A percentile compares a stretch with the other conserved stretches of the same genome.
These are phyloP conservation scores for Girardinichthys multiradiatus DNA, from an alignment of 2,113 vertebrate genomes.

Conservation along the genomic window DNA sequence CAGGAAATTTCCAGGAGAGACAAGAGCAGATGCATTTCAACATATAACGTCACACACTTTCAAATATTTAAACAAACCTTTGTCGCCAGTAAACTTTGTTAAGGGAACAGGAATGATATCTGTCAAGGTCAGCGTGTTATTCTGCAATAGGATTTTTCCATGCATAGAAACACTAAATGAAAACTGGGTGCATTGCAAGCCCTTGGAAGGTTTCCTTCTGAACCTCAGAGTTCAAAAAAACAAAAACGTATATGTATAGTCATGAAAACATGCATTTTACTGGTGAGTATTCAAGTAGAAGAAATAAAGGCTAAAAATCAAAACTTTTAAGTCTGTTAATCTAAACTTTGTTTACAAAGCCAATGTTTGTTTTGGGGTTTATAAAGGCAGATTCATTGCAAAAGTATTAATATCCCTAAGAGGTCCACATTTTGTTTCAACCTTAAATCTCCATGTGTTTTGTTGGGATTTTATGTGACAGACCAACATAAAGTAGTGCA, in stretches of 20 bases:
- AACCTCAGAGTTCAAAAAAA: background rate
- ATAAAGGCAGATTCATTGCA: too few species aligned
- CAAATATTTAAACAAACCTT: background rate
- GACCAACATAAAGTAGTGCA: too few species aligned
- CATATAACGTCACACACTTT: background rate
- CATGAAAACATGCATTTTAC: background rate
- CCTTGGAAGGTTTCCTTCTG: background rate
- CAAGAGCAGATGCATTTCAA: background rate
- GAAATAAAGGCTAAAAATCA: too few species aligned
- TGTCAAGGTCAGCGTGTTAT: constrained; percentile 18
- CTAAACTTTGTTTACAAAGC: too few species aligned
- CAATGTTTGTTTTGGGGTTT: too few species aligned
- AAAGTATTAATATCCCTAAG: too few species aligned
- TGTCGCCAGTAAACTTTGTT: background rate
- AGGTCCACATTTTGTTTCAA: too few species aligned
- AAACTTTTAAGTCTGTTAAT: too few species aligned
- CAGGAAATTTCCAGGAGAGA: background rate
- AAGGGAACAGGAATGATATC: background rate
- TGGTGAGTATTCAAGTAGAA: background rate
- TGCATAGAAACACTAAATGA: background rate
- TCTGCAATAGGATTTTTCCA: background rate
- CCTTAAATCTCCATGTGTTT: too few species aligned
- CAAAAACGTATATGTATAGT: background rate
- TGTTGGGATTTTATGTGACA: too few species aligned
- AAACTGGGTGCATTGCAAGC: background rate